Percentiles rank a stretch among this genome's conserved stretches.
Conservation (phyloP, 2,797 vertebrate genomes). For the Myioborus miniatus region DNA sequence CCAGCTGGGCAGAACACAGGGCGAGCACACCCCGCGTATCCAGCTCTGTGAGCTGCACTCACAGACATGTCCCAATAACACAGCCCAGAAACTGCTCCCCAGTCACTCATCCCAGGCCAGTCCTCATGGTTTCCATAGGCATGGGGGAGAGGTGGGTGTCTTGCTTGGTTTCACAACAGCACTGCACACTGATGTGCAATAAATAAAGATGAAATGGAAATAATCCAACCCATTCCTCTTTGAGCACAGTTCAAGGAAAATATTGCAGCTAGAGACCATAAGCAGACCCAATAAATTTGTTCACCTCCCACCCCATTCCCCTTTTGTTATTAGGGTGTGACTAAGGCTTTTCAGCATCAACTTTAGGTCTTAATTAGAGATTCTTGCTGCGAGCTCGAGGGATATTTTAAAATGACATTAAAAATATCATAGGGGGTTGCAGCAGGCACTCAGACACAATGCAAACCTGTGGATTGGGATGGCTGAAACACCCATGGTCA, state of each 20-base stretch:
- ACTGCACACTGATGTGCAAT: not conserved
- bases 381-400: not conserved
- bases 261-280: conserved; percentile 45
- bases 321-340: conserved; percentile 51
- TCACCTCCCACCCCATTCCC: not conserved
- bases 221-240: conserved; percentile 47
- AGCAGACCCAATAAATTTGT: conserved; percentile 50
- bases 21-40: not conserved
- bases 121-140: conserved; percentile 32
- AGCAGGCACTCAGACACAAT: not conserved
- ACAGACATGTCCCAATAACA: not conserved
- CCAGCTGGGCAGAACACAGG: conserved; percentile 9
- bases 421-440: not conserved
- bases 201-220: conserved; percentile 54
- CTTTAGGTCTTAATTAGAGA: conserved; percentile 34
- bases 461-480: not conserved
- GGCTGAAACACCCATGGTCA: not conserved
- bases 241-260: conserved; percentile 64
- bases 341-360: conserved; percentile 33
- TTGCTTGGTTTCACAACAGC: conserved; percentile 32
- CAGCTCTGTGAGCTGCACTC: not conserved
- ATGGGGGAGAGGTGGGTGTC: conserved; percentile 38
- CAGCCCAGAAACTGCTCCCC: conserved; percentile 51
- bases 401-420: not conserved
- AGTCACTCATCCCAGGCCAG: conserved; percentile 31